Evolutionary conservation across 2,888 invertebrate species (phyloP).

Genomic region (Polyommatus iphigenia): DNA sequence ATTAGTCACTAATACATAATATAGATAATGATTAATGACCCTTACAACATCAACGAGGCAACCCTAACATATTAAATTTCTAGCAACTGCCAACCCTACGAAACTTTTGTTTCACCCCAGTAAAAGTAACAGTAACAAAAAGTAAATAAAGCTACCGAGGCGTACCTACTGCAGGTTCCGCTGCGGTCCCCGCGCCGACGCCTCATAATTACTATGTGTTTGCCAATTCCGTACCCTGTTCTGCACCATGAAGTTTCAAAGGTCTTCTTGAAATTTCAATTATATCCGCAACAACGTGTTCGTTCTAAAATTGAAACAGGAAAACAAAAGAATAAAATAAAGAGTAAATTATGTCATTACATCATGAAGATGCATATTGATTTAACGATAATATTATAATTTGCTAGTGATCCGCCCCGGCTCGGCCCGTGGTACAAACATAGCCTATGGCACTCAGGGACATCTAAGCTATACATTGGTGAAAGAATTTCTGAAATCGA

Average conservation of each 20-base stretch:
- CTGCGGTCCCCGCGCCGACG: constrained; percentile 32
- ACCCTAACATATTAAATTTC: neutral
- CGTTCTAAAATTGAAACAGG: neutral
- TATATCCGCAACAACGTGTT: neutral
- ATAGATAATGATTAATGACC: too few species aligned
- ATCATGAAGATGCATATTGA: too few species aligned
- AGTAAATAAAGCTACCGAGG: constrained; percentile 16
- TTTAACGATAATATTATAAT: too few species aligned
- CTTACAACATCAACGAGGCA: neutral
- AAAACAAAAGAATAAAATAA: neutral
- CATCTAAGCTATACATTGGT: too few species aligned
- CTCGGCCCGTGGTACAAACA: too few species aligned
- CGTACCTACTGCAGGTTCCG: constrained; percentile 15
- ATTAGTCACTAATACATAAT: too few species aligned
- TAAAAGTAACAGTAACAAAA: constrained; percentile 21
- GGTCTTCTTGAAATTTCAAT: constrained; percentile 19
- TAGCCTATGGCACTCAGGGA: too few species aligned
- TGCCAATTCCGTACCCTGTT: constrained; percentile 25
- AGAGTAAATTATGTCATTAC: neutral
- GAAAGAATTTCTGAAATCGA: too few species aligned
- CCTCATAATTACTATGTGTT: constrained; percentile 28
- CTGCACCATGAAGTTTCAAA: constrained; percentile 22
- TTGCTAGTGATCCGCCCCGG: too few species aligned
- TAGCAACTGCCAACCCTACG: neutral
- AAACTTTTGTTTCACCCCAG: constrained; percentile 16